phyloP scores from a whole-genome alignment of 2,113 vertebrate species.

The Conger conger region DNA sequence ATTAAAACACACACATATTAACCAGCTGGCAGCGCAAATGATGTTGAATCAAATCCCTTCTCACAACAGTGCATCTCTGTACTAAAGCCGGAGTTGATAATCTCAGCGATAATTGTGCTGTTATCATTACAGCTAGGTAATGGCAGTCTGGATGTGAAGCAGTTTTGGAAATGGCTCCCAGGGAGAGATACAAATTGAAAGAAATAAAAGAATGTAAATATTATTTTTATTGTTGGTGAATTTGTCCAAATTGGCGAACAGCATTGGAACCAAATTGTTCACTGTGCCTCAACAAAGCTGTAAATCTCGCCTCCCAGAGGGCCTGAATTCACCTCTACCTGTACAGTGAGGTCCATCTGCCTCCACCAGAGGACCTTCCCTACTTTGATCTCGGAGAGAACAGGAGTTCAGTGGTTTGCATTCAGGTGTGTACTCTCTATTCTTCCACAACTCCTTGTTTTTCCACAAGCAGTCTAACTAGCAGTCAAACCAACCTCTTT shows the following conservation, averaged over 20 bases:
- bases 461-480: too few species aligned
- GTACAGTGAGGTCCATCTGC: neutral
- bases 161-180: neutral
- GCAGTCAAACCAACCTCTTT: too few species aligned
- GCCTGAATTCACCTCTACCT: neutral
- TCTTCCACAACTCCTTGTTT: too few species aligned
- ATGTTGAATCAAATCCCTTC: neutral
- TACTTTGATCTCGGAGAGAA: too few species aligned
- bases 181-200: neutral
- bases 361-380: too few species aligned
- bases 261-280: neutral
- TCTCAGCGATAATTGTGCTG: neutral
- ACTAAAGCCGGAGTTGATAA: neutral
- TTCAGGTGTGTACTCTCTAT: too few species aligned
- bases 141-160: neutral
- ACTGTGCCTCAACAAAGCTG: neutral
- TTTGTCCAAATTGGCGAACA: neutral
- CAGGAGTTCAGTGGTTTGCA: too few species aligned
- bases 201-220: neutral
- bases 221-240: neutral
- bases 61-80: neutral
- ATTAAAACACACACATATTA: neutral
- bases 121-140: neutral
- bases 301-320: too few species aligned
- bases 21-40: neutral